Evolutionary conservation across 2,888 invertebrate species (phyloP), one percentile per base, ranked within the genome.

Genomic region (Zele albiditarsus): DNA sequence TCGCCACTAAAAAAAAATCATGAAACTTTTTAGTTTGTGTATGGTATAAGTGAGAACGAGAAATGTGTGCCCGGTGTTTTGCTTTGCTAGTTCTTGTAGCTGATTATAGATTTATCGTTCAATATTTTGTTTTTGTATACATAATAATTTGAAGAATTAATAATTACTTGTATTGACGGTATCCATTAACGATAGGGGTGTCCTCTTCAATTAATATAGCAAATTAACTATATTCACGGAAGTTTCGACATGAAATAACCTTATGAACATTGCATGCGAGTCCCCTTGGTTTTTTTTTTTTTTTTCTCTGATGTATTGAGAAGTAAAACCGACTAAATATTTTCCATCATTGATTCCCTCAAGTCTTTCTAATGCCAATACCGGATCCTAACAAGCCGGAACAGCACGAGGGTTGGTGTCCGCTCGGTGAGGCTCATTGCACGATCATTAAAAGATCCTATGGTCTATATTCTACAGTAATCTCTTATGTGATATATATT

Each of bases 371-470:
- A 89, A 90, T 95, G 92, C 95, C 95, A 90, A 92, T 95, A 91
- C 95, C 95, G 90, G 94, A 95, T 91, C 95, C 95, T 90, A 93
- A 94, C 90, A 94, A 95, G 91, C 95, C 95, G 89, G 94, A 94
- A 92, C 95, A 96, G 93, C 96, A 96, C 92, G 96, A 96, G 92
- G 94, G 95, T 91, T 95, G 95, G 93, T 96, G 96, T 92, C 95
- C 95, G 90, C 93, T 95, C 91, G 94, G 94, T 94, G 94, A 94
- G 93, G 85, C 82, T 82, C 85, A 84, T 82, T 83, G 83, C 84
- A 84, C 84, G 85, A 83, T 82, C 85, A 83, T 82, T 80, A 77
- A 74, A 72, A 76, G 38, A 77, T 81, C 84, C 84, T 53, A 77
- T 79, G 81, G 82, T 82, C 82, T 82, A 80, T 81, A 76, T 77